These are phyloP conservation scores for Himalopsyche anomala DNA, from an alignment of 2,888 invertebrate species.

Conservation along the genomic window DNA sequence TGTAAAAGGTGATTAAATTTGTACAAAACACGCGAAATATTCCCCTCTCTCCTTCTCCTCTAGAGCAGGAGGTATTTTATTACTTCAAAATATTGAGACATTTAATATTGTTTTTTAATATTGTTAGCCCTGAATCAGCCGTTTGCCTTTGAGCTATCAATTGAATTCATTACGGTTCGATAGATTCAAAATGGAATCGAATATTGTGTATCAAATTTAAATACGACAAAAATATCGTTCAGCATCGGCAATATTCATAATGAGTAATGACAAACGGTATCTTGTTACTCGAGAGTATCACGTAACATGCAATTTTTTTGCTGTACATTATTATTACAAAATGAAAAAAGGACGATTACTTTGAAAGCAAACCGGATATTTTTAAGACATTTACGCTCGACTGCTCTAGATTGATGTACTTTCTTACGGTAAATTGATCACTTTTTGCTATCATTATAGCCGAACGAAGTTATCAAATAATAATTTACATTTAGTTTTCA, in stretches of 20 bases:
- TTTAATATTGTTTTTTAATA: too few relatives aligned
- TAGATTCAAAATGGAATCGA: background rate
- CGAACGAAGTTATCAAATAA: background rate
- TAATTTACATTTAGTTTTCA: too few relatives aligned
- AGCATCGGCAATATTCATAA: background rate
- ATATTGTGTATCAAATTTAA: constrained; percentile 10
- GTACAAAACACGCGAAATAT: too few relatives aligned
- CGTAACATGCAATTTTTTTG: background rate
- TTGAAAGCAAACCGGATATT: background rate
- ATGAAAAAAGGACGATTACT: background rate
- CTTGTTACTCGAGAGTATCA: background rate
- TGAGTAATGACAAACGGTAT: constrained; percentile 16
- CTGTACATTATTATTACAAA: background rate
- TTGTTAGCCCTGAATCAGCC: too few relatives aligned
- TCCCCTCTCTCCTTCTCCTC: too few relatives aligned
- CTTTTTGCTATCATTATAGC: background rate
- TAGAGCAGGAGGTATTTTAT: too few relatives aligned
- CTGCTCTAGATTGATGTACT: background rate
- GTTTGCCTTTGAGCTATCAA: too few relatives aligned
- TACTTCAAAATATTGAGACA: too few relatives aligned
- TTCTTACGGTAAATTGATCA: background rate
- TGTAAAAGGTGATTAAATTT: too few relatives aligned
- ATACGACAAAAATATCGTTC: background rate
- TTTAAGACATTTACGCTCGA: background rate
- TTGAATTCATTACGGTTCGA: background rate